A percentile compares a stretch with the other conserved stretches of the same genome.
These are phyloP conservation scores for Kuschelorhynchus macadamiae DNA, from an alignment of 2,888 invertebrate genomes.

Conservation along the genomic window DNA sequence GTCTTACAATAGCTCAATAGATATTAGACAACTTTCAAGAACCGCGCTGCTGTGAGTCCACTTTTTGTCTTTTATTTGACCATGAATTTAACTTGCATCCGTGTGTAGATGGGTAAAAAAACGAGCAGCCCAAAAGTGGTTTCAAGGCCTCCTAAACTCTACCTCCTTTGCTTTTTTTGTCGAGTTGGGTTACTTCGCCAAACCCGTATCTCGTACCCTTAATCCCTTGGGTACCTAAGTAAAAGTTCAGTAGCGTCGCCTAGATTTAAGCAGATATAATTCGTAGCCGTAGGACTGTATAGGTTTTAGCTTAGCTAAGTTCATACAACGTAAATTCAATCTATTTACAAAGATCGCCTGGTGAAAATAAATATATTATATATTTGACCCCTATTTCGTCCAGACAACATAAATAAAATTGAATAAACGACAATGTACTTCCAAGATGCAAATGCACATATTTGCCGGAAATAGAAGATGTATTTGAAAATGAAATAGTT, in stretches of 20 bases:
- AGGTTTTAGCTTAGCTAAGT: too few species aligned
- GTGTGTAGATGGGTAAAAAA: conserved; percentile 58
- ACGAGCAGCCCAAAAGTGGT: conserved; percentile 52
- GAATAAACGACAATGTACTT: too few species aligned
- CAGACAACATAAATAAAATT: too few species aligned
- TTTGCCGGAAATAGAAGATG: too few species aligned
- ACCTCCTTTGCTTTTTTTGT: conserved; percentile 42
- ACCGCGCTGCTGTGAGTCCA: conserved; percentile 26
- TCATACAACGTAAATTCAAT: too few species aligned
- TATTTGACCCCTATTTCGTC: too few species aligned
- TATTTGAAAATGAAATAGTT: too few species aligned
- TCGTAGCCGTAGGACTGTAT: too few species aligned
- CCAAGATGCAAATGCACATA: too few species aligned
- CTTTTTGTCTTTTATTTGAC: conserved; percentile 58
- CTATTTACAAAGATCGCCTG: too few species aligned
- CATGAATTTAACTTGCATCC: conserved; percentile 61
- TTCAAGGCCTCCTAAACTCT: conserved; percentile 56
- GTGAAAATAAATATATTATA: too few species aligned
- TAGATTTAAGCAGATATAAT: too few species aligned
- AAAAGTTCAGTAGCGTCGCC: conserved; percentile 16
- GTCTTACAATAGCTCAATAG: conserved; percentile 38
- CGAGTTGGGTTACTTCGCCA: conserved; percentile 33
- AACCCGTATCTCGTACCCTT: conserved; percentile 37
- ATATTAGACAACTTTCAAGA: conserved; percentile 45
- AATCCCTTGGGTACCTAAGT: conserved; percentile 45